Evolutionary conservation across 2,888 invertebrate species (phyloP), one percentile per base, ranked within the genome.

Genomic region (Drosophila nigritarsus): DNA sequence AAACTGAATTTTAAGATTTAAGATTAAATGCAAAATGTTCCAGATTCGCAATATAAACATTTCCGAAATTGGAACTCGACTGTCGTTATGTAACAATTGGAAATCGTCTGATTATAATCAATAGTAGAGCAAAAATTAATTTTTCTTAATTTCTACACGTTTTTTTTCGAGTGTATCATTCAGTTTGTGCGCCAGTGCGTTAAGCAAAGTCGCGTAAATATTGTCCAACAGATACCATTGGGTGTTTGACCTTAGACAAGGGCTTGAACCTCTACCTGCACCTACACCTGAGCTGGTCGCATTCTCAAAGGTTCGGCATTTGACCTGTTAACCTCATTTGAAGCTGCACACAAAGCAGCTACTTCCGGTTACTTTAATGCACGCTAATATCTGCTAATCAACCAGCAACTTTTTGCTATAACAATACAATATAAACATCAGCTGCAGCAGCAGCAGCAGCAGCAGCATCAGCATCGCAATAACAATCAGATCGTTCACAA

Each of bases 261-360:
- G 59, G 49, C 27, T 69, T 63, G 60, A 72, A 70, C 18, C 1
- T n/a, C 34, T 6, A 51, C 54, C 69, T 73, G 60, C 54, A 68
- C 62, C 68, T 65, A 51, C 40, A 68, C 55, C 72, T 69, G 56
- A 42, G 27, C 13, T n/a, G 13, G 29, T n/a, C 42, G 48, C 20
- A 50, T 73, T 74, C 64, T 13, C 54, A 48, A 51, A 63, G 62
- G 49, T 20, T 45, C 50, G 54, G 32, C 40, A 42, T 55, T 65
- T 78, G 74, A 84, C 87, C 87, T 59, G 69, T 80, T 84, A 79
- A 84, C 76, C 89, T 61, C 67, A 84, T 77, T 78, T 48, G 29
- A 20, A 5, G 58, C 53, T 48, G 40, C 30, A 30, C 48, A 61
- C 51, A 63, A 71, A 68, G 40, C 75, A 65, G 51, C 65, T 11